Percentiles rank a stretch among this genome's conserved stretches.
phyloP scores from a whole-genome alignment of 2,888 invertebrate genomes.

The Lagria hirta region DNA sequence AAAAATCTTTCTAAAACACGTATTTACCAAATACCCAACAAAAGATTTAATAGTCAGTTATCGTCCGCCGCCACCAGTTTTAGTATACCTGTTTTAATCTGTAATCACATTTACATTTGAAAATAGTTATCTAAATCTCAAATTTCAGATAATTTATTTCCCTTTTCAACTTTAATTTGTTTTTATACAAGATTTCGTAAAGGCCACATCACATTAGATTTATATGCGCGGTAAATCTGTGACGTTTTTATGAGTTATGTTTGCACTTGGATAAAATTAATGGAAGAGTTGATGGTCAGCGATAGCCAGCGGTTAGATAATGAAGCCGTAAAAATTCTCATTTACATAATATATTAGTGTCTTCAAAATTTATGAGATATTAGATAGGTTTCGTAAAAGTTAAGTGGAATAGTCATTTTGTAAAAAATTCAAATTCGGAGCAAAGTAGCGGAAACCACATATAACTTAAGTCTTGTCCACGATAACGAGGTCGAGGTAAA shows the following conservation, averaged over 20 bases:
- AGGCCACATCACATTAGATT: too few species aligned
- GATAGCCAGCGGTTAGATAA: slow-evolving; percentile 19
- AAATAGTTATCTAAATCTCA: too few species aligned
- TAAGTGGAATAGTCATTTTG: slow-evolving; percentile 14
- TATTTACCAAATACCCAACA: too few species aligned
- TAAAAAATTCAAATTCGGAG: too few species aligned
- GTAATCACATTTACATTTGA: too few species aligned
- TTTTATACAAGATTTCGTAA: too few species aligned
- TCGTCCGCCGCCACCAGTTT: too few species aligned
- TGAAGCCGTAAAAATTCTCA: slow-evolving; percentile 21
- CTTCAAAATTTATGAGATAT: slow-evolving; percentile 18
- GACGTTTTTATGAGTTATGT: slow-evolving; percentile 12
- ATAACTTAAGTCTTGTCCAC: slow-evolving; percentile 47
- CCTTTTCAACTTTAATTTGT: too few species aligned
- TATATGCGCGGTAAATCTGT: slow-evolving; percentile 2
- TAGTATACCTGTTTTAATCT: too few species aligned
- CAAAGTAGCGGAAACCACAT: slow-evolving; percentile 46
- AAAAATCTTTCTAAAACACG: too few species aligned
- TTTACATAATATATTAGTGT: slow-evolving; percentile 20
- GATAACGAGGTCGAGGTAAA: slow-evolving; percentile 48
- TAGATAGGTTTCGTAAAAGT: slow-evolving; percentile 18
- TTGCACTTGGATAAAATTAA: slow-evolving; percentile 15
- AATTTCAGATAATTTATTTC: too few species aligned
- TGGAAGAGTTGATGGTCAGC: slow-evolving; percentile 17
- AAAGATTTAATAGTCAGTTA: too few species aligned